Evolutionary conservation across 2,888 invertebrate genomes (phyloP).

Genomic region (Fragum sueziense): DNA sequence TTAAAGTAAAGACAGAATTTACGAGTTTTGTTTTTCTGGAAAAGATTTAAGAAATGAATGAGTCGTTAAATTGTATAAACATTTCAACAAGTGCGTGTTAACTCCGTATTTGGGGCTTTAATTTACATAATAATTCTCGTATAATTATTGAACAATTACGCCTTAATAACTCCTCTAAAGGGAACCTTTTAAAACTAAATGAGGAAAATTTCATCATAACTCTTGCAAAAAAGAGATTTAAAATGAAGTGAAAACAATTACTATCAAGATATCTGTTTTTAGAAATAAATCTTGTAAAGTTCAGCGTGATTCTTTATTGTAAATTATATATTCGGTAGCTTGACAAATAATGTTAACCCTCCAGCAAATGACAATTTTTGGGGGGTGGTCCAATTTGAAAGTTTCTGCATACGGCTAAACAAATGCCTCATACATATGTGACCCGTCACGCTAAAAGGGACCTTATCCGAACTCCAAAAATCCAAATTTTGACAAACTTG

Average conservation of each 20-base stretch:
- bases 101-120: constrained; percentile 1
- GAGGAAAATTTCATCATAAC: not conserved
- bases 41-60: not conserved
- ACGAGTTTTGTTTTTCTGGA: not conserved
- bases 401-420: no score
- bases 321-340: no score
- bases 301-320: no score
- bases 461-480: no score
- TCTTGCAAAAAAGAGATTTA: not conserved
- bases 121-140: constrained; percentile 5
- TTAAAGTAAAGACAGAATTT: no score
- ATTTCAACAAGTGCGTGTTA: constrained; percentile 10
- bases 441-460: no score
- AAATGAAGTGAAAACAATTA: not conserved
- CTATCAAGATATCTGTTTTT: not conserved
- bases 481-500: no score
- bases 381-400: no score
- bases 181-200: constrained; percentile 15
- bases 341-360: no score
- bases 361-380: no score
- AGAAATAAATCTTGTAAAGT: not conserved
- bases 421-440: no score
- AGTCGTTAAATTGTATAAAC: not conserved
- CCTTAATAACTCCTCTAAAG: not conserved
- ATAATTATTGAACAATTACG: constrained; percentile 12